phyloP scores from a whole-genome alignment of 2,113 vertebrate species.

The Chinchilla lanigera region DNA sequence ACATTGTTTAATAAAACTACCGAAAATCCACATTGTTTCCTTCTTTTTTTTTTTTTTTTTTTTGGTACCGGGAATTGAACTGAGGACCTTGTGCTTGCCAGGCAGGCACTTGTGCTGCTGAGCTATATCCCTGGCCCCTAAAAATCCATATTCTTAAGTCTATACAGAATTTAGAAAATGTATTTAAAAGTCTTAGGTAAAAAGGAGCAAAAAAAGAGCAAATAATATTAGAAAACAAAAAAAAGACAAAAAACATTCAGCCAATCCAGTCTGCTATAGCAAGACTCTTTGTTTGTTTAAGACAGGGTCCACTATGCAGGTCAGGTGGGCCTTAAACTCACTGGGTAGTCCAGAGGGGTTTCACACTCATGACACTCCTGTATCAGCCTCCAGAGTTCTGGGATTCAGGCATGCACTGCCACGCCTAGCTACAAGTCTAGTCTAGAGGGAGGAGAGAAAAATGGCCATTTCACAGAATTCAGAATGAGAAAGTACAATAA shows the following conservation, averaged over 20 bases:
- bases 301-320: not conserved
- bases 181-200: conserved; percentile 4
- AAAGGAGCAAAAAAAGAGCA: conserved; percentile 7
- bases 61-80: too few species aligned
- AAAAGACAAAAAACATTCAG: not conserved
- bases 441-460: not conserved
- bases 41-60: not conserved
- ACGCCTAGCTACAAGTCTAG: not conserved
- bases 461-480: not conserved
- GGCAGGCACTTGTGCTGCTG: too few species aligned
- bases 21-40: not conserved
- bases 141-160: not conserved
- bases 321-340: not conserved
- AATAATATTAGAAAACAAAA: not conserved
- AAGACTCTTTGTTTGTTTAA: not conserved
- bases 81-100: too few species aligned
- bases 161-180: not conserved
- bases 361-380: not conserved
- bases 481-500: conserved; percentile 11
- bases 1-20: not conserved
- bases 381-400: not conserved
- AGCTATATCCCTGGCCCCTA: too few species aligned
- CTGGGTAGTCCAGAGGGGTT: not conserved
- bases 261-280: not conserved
- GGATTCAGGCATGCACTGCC: not conserved